Evolutionary conservation across 2,113 vertebrate genomes (phyloP).

Genomic region (Butorides virescens): DNA sequence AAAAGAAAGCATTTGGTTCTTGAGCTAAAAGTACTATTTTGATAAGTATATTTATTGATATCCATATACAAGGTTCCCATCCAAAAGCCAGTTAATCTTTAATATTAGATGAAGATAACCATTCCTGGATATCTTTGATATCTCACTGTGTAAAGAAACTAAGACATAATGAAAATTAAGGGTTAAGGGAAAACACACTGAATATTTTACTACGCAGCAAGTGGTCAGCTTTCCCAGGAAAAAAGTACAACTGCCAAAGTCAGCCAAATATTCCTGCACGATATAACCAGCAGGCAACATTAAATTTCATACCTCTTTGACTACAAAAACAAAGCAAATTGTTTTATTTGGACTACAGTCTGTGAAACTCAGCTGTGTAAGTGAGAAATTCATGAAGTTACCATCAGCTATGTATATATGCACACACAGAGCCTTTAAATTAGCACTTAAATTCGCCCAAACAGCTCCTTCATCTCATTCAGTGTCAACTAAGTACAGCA

Average conservation of each 20-base stretch:
- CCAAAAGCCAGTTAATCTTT: neutral
- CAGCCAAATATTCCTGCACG: neutral
- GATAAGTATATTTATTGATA: neutral
- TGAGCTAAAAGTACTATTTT: neutral
- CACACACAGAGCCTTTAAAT: neutral
- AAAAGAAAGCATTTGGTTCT: neutral
- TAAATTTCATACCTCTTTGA: neutral
- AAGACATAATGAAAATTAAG: neutral
- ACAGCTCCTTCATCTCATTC: neutral
- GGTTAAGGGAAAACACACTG: neutral
- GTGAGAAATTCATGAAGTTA: neutral
- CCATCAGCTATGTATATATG: neutral
- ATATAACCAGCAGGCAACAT: neutral
- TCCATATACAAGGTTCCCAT: neutral
- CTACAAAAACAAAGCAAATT: neutral
- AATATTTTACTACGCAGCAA: neutral
- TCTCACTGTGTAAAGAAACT: neutral
- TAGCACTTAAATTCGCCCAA: neutral
- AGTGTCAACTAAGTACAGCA: neutral
- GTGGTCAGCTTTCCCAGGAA: neutral
- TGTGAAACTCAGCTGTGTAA: neutral
- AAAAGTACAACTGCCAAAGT: neutral
- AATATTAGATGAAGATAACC: neutral
- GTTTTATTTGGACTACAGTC: neutral
- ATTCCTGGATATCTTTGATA: neutral